Conservation (phyloP, 2,797 vertebrate genomes). For the Chaenodraco wilsoni region DNA sequence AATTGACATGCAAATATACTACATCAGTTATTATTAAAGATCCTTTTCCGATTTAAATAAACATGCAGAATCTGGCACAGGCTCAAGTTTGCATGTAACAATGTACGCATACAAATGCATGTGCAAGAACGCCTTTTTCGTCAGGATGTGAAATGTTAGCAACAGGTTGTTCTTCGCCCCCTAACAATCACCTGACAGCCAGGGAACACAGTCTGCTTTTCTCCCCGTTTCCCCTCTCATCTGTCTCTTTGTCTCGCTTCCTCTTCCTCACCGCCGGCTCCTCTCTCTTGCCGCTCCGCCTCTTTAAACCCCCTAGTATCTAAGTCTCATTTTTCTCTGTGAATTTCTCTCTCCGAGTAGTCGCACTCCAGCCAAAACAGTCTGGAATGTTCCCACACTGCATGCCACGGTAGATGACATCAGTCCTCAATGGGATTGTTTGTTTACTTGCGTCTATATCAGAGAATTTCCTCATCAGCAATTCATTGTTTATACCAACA, state of each 20-base stretch:
- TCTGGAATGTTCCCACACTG: conserved; percentile 46
- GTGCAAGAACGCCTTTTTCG: background rate
- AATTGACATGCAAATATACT: background rate
- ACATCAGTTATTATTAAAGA: background rate
- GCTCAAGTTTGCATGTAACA: background rate
- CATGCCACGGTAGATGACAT: conserved; percentile 32
- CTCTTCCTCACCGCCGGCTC: conserved; percentile 27
- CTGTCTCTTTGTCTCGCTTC: conserved; percentile 34
- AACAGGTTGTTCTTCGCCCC: conserved; percentile 11
- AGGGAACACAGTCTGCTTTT: conserved; percentile 5
- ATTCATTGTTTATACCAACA: conserved; percentile 19
- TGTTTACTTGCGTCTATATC: conserved; percentile 3
- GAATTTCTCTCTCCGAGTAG: conserved; percentile 48
- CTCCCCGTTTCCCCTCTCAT: conserved; percentile 34
- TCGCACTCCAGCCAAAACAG: conserved; percentile 53
- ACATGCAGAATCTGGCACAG: background rate
- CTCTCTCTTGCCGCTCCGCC: background rate
- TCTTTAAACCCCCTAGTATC: background rate
- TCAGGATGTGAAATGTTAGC: conserved; percentile 20
- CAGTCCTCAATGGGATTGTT: conserved; percentile 37
- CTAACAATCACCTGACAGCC: conserved; percentile 32
- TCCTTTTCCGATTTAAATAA: background rate
- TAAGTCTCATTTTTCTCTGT: conserved; percentile 24
- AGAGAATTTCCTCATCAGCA: conserved; percentile 18
- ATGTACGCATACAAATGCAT: background rate